phyloP scores from a whole-genome alignment of 2,797 vertebrate genomes.

The Hoplostethus atlanticus region DNA sequence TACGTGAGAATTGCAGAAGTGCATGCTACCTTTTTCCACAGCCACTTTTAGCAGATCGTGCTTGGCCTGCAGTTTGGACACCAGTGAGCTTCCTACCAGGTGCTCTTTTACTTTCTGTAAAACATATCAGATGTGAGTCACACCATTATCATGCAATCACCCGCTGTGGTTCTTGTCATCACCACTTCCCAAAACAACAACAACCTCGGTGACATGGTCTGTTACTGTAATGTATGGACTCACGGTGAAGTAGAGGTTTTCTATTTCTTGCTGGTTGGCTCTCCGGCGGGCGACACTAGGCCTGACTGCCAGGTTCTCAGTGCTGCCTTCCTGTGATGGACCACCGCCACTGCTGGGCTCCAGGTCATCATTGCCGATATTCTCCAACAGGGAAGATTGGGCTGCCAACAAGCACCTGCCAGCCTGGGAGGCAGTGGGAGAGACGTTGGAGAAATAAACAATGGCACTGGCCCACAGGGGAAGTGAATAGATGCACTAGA shows the following conservation, averaged over 20 bases:
- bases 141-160: neutral
- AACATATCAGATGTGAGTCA: conserved; percentile 24
- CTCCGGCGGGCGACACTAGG: conserved; percentile 80
- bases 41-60: conserved; percentile 89
- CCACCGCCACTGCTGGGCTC: conserved; percentile 63
- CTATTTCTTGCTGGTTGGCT: conserved; percentile 86
- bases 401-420: conserved; percentile 57
- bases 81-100: conserved; percentile 84
- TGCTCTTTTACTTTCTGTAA: conserved; percentile 89
- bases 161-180: neutral
- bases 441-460: neutral
- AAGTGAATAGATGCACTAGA: neutral
- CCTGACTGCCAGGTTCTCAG: conserved; percentile 76
- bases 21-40: conserved; percentile 85
- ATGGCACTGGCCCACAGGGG: neutral
- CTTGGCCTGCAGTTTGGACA: conserved; percentile 90
- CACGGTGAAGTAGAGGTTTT: conserved; percentile 87
- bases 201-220: neutral
- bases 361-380: conserved; percentile 76
- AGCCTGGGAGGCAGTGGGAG: conserved; percentile 59
- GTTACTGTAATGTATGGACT: conserved; percentile 43
- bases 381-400: conserved; percentile 69
- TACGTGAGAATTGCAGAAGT: conserved; percentile 54
- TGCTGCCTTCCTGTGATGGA: conserved; percentile 74
- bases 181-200: neutral